These are phyloP conservation scores for Cotesia chilonis DNA, from an alignment of 1,140 invertebrate species.

Conservation along the genomic window DNA sequence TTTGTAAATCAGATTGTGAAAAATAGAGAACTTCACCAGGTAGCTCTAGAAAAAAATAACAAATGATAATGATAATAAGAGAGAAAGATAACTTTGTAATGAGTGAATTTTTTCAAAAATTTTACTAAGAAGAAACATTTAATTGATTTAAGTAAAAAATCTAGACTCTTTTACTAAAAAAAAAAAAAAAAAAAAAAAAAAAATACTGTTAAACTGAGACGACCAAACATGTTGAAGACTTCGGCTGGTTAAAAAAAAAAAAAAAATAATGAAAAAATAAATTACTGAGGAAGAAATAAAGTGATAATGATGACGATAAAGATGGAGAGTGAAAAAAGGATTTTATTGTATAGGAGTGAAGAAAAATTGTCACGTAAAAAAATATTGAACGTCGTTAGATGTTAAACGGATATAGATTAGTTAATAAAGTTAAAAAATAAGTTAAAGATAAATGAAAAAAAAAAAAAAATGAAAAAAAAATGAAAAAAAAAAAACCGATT, in stretches of 20 bases:
- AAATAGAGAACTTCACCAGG: neutral
- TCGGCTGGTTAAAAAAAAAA: constrained; percentile 17
- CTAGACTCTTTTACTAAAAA: constrained; percentile 58
- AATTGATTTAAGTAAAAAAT: constrained; percentile 16
- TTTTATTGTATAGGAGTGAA: constrained; percentile 52
- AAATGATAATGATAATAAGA: constrained; percentile 10
- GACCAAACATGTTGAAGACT: constrained; percentile 51
- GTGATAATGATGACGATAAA: neutral
- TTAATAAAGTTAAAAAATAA: constrained; percentile 36
- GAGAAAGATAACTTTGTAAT: constrained; percentile 51
- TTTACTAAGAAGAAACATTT: constrained; percentile 54
- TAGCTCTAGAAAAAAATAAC: constrained; percentile 5
- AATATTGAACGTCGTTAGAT: constrained; percentile 15
- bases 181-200: constrained; percentile 38
- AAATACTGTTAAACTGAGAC: constrained; percentile 59
- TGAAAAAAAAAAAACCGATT: constrained; percentile 43
- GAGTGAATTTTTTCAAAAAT: constrained; percentile 62
- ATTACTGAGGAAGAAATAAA: constrained; percentile 12
- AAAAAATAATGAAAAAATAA: constrained; percentile 26
- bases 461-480: constrained; percentile 8
- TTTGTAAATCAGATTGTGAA: constrained; percentile 50
- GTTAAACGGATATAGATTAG: constrained; percentile 29
- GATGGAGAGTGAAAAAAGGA: constrained; percentile 20
- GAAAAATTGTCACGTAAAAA: constrained; percentile 15
- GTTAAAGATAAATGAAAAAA: constrained; percentile 5